Base-by-base conservation (phyloP, 2,888 invertebrate genomes). In the Drosophila colorata region DNA sequence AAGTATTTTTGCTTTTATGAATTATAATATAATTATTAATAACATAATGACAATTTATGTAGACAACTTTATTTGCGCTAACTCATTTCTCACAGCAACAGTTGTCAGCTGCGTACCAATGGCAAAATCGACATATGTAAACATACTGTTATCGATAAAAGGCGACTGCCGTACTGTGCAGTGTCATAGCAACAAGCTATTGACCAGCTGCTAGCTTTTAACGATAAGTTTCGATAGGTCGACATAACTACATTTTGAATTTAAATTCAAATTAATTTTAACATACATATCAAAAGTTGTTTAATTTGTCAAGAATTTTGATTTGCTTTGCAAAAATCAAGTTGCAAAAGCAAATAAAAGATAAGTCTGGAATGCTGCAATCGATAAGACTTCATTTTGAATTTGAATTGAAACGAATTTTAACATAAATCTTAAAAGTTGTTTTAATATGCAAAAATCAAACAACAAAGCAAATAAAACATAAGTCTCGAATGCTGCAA, bases 241-340 rank as follows among this genome's bases (percentile, higher is more conserved):
- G 41, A 57, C 35, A 8, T 2, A 4, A 16, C 0, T 6, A 4
- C 8, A 44, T 61, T 28, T 57, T 37, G 37, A 56, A 48, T 71
- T 71, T 55, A 28, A 76, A 51, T 73, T 73, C 55, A 23, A 67
- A 63, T 58, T 11, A 0, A 31, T 31, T 3, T 31, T 31, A 33
- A 33, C 1, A 13, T 13, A 33, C 1, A 33, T 33, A 6, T 33
- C 4, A 33, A 33, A 28, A 28, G 9, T 9, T 9, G 9, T 9
- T 28, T 28, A 9, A 28, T 20, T 20, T 20, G 20, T 3, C 20
- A 20, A 20, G 2, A 20, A 25, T 7, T 25, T n/a, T n/a, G n/a
- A n/a, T n/a, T n/a, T n/a, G n/a, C n/a, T n/a, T n/a, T n/a, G n/a
- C n/a, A 9, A 31, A 31, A 0, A 9, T 3, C 0, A 31, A 31